A percentile compares a stretch with the other conserved stretches of the same genome.
These are phyloP conservation scores for Xenopus borealis DNA, from an alignment of 2,113 vertebrate species.

Conservation along the genomic window DNA sequence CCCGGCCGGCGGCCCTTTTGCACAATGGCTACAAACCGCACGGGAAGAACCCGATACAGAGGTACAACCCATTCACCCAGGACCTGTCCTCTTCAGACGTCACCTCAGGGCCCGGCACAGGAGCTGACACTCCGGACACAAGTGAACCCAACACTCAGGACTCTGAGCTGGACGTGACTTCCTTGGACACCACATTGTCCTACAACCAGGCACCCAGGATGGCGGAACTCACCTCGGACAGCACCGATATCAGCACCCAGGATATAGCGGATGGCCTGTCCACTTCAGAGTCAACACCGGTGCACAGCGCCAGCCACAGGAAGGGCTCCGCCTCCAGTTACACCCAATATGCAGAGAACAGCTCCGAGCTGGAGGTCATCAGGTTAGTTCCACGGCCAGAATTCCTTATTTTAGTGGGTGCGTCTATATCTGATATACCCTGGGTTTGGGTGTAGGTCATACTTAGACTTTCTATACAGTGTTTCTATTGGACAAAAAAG, in stretches of 20 bases:
- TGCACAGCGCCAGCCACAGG: slow-evolving; percentile 65
- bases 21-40: slow-evolving; percentile 57
- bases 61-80: slow-evolving; percentile 89
- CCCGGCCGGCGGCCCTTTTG: slow-evolving; percentile 74
- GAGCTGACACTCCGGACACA: slow-evolving; percentile 13
- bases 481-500: too few relatives aligned
- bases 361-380: slow-evolving; percentile 87
- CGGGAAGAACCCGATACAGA: slow-evolving; percentile 74
- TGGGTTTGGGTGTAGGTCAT: too few relatives aligned
- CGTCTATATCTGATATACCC: too few relatives aligned
- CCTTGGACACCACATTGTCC: slow-evolving; percentile 16
- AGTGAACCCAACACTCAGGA: slow-evolving; percentile 26
- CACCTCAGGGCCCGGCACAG: slow-evolving; percentile 75
- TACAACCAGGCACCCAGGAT: not conserved
- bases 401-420: too few relatives aligned
- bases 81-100: slow-evolving; percentile 76
- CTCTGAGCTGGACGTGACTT: slow-evolving; percentile 21
- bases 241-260: slow-evolving; percentile 78
- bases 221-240: slow-evolving; percentile 8
- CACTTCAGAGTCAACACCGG: slow-evolving; percentile 78
- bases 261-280: slow-evolving; percentile 65
- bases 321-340: slow-evolving; percentile 55
- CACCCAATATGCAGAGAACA: slow-evolving; percentile 58
- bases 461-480: too few relatives aligned
- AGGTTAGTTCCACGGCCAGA: slow-evolving; percentile 64